phyloP scores from a whole-genome alignment of 2,113 vertebrate species.

The Ifrita kowaldi region DNA sequence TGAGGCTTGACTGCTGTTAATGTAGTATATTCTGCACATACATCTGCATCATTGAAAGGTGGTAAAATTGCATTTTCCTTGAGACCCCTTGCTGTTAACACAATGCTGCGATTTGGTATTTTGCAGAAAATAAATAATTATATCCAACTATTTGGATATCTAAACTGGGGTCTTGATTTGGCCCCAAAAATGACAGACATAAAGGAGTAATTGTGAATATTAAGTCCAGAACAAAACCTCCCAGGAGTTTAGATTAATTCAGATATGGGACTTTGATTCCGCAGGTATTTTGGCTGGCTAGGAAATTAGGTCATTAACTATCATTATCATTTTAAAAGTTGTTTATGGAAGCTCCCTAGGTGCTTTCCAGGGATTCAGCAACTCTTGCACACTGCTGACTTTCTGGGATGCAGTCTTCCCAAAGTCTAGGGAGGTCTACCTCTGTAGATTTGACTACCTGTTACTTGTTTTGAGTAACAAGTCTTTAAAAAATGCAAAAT shows the following conservation, averaged over 20 bases:
- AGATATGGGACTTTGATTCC: slow-evolving; percentile 44
- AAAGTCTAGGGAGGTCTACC: neutral
- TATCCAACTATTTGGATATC: neutral
- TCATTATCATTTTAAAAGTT: slow-evolving; percentile 49
- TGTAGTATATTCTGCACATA: neutral
- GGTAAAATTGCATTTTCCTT: neutral
- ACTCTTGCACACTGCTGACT: neutral
- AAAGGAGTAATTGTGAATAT: slow-evolving; percentile 28
- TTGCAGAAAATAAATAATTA: neutral
- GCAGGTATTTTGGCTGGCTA: slow-evolving; percentile 48
- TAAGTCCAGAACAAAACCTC: slow-evolving; percentile 52
- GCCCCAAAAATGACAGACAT: slow-evolving; percentile 8
- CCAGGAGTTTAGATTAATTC: slow-evolving; percentile 55
- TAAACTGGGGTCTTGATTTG: slow-evolving; percentile 14
- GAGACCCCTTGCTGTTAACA: neutral
- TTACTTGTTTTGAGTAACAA: neutral
- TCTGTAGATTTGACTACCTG: neutral
- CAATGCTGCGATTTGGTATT: neutral
- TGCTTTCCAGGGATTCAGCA: slow-evolving; percentile 64
- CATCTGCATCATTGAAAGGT: neutral
- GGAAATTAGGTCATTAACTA: slow-evolving; percentile 63
- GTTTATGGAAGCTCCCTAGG: slow-evolving; percentile 59
- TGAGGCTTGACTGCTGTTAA: neutral
- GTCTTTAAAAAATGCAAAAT: neutral
- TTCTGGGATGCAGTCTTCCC: neutral